phyloP scores from a whole-genome alignment of 2,797 vertebrate species.

The Scolopax rusticola region DNA sequence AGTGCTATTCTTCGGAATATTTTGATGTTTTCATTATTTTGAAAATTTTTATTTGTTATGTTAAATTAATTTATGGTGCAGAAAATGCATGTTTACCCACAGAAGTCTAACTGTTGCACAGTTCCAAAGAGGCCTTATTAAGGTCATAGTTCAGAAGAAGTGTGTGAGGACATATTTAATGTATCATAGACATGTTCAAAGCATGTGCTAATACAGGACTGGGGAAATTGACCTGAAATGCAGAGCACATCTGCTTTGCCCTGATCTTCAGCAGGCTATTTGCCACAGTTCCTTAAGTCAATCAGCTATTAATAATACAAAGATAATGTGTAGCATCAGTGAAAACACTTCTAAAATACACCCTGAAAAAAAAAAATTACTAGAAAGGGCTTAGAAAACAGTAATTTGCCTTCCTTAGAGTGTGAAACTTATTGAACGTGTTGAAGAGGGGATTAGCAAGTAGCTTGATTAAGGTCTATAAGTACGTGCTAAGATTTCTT shows the following conservation, averaged over 20 bases:
- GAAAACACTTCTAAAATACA: conserved; percentile 19
- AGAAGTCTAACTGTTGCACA: not conserved
- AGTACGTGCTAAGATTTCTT: not conserved
- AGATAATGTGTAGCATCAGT: not conserved
- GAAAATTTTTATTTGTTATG: not conserved
- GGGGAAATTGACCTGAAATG: not conserved
- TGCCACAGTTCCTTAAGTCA: not conserved
- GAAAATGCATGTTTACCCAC: not conserved
- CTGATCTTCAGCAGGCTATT: not conserved
- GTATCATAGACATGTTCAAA: not conserved
- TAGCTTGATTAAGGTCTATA: not conserved
- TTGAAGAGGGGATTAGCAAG: not conserved
- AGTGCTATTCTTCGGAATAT: not conserved
- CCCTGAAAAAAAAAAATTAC: not conserved
- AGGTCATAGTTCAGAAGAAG: not conserved
- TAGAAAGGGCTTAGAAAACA: conserved; percentile 7
- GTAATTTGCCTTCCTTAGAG: not conserved
- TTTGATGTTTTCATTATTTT: not conserved
- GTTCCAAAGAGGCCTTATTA: not conserved
- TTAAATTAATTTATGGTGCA: not conserved
- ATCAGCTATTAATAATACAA: conserved; percentile 7
- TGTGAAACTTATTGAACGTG: not conserved
- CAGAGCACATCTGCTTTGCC: conserved; percentile 20
- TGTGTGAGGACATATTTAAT: not conserved
- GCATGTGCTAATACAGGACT: not conserved